Percentiles rank a stretch among this genome's conserved stretches.
phyloP scores from a whole-genome alignment of 2,888 invertebrate species.

The Lasioglossum malachurum region DNA sequence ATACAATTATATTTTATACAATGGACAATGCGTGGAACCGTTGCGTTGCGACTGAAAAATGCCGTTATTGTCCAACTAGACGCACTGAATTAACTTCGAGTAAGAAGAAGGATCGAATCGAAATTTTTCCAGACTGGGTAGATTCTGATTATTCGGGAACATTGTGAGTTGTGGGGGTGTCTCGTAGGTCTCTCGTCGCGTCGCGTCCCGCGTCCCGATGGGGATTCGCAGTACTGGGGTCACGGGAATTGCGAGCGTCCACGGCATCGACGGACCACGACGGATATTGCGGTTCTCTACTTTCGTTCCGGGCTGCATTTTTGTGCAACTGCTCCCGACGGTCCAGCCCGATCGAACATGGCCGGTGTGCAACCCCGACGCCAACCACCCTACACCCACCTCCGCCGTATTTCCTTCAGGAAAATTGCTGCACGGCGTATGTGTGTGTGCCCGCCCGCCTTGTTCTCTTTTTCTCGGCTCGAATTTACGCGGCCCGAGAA shows the following conservation, averaged over 20 bases:
- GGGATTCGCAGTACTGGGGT: conserved; percentile 53
- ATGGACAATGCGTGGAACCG: background rate
- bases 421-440: conserved; percentile 5
- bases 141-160: background rate
- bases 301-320: conserved; percentile 54
- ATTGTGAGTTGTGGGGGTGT: background rate
- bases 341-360: background rate
- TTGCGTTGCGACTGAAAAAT: background rate
- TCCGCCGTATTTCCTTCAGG: background rate
- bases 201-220: conserved; percentile 18
- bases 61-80: background rate
- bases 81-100: background rate
- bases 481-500: background rate
- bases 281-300: conserved; percentile 59
- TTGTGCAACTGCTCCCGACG: conserved; percentile 44
- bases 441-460: background rate
- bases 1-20: too few relatives aligned
- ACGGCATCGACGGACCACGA: conserved; percentile 66
- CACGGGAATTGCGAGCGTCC: conserved; percentile 71
- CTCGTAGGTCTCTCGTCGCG: conserved; percentile 10
- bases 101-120: background rate
- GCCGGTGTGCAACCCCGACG: background rate
- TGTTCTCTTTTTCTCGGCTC: background rate
- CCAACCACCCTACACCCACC: background rate
- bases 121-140: background rate